Evolutionary conservation across 1,140 invertebrate genomes (phyloP).

Genomic region (Brachionus plicatilis): DNA sequence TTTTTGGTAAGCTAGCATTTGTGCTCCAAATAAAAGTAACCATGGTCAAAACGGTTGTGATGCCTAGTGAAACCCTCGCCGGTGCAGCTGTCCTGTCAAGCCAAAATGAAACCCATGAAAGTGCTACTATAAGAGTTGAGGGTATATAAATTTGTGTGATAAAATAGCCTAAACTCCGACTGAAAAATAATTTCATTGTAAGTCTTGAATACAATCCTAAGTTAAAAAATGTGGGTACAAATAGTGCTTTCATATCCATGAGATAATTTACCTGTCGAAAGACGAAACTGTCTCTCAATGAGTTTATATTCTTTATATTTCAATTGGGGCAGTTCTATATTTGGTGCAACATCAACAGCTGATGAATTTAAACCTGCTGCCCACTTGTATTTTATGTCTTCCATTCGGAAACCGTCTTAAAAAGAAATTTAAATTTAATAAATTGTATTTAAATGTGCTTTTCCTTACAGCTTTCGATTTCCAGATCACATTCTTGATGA

Average conservation of each 20-base stretch:
- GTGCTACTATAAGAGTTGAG: conserved; percentile 94
- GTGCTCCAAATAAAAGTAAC: conserved; percentile 97
- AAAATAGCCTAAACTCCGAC: conserved; percentile 96
- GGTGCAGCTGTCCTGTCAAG: conserved; percentile 88
- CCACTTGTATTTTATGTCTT: conserved; percentile 91
- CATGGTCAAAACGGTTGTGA: conserved; percentile 94
- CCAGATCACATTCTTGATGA: conserved; percentile 87
- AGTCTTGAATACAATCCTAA: conserved; percentile 95
- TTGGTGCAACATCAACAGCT: conserved; percentile 75
- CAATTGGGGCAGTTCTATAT: conserved; percentile 88
- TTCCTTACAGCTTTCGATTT: conserved; percentile 93
- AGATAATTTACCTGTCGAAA: conserved; percentile 42
- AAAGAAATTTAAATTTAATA: not conserved
- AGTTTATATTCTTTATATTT: conserved; percentile 87
- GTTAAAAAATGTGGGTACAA: not conserved
- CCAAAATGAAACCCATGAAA: conserved; percentile 96
- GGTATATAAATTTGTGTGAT: conserved; percentile 99
- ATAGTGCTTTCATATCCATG: not conserved
- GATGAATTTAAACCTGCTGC: conserved; percentile 72
- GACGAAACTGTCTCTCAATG: conserved; percentile 65
- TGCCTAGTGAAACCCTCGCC: conserved; percentile 87
- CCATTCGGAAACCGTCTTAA: conserved; percentile 90
- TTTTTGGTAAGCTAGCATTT: conserved; percentile 92
- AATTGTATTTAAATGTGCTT: not conserved
- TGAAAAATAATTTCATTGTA: conserved; percentile 94